phyloP scores from a whole-genome alignment of 2,797 vertebrate genomes.

The Galaxias olidus region DNA sequence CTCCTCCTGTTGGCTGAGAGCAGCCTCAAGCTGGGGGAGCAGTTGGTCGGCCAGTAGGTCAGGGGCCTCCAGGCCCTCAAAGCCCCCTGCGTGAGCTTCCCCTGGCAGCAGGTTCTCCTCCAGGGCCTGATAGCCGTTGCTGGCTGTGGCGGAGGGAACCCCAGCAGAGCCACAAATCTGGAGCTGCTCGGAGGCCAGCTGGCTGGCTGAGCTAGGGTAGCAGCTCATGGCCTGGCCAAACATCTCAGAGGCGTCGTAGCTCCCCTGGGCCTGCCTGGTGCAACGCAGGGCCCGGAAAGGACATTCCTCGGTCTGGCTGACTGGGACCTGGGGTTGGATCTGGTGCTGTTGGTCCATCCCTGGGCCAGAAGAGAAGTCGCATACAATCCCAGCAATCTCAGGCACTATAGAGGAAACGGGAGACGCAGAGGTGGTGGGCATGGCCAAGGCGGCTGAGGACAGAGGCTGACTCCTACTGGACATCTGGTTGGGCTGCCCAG shows the following conservation, averaged over 20 bases:
- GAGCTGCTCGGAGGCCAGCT: conserved; percentile 80
- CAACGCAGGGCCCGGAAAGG: conserved; percentile 84
- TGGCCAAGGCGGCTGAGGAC: conserved; percentile 73
- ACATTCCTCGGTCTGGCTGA: conserved; percentile 77
- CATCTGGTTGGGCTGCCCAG: conserved; percentile 83
- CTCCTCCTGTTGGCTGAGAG: conserved; percentile 84
- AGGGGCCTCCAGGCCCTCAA: conserved; percentile 86
- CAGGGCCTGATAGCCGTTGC: conserved; percentile 86
- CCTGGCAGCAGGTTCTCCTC: conserved; percentile 86
- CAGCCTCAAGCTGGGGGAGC: conserved; percentile 88
- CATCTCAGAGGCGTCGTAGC: conserved; percentile 85
- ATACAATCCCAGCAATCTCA: conserved; percentile 80
- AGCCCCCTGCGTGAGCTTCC: conserved; percentile 80
- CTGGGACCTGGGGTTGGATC: conserved; percentile 67
- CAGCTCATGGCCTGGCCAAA: conserved; percentile 87
- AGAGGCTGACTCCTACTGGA: conserved; percentile 81
- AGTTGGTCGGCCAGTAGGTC: conserved; percentile 91
- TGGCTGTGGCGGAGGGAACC: conserved; percentile 39
- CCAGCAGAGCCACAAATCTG: conserved; percentile 79
- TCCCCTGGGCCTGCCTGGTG: conserved; percentile 83
- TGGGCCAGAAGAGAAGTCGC: conserved; percentile 83
- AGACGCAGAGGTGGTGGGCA: conserved; percentile 73
- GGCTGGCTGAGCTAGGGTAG: conserved; percentile 71
- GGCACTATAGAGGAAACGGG: conserved; percentile 74
- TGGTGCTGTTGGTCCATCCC: conserved; percentile 80